Conservation (phyloP, 2,797 vertebrate species). For the Xenentodon cancila region DNA sequence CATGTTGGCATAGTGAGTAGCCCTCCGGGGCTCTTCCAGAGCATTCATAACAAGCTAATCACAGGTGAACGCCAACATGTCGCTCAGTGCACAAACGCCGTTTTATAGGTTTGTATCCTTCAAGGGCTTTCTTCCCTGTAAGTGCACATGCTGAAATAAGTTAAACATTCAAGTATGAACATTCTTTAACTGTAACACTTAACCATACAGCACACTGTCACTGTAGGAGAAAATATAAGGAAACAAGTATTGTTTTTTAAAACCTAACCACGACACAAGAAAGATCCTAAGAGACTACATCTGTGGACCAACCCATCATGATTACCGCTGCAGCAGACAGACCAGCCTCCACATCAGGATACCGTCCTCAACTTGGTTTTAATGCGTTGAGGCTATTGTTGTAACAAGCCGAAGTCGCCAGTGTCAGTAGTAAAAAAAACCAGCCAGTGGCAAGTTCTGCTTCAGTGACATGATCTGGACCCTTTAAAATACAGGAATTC, state of each 20-base stretch:
- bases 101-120: background rate
- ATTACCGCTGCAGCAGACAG: background rate
- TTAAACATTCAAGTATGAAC: slow-evolving; percentile 61
- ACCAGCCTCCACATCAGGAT: slow-evolving; percentile 4
- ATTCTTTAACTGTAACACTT: slow-evolving; percentile 47
- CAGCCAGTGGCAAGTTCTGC: background rate
- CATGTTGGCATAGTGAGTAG: slow-evolving; percentile 27
- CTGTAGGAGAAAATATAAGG: slow-evolving; percentile 8
- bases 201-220: slow-evolving; percentile 24
- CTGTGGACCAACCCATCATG: background rate
- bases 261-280: slow-evolving; percentile 11
- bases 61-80: background rate
- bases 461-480: background rate
- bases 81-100: background rate
- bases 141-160: slow-evolving; percentile 48
- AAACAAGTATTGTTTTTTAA: slow-evolving; percentile 4
- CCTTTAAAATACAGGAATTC: background rate
- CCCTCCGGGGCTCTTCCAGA: slow-evolving; percentile 12
- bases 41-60: background rate
- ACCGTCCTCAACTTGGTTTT: background rate
- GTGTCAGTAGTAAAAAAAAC: background rate
- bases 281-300: background rate
- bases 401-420: background rate
- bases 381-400: background rate
- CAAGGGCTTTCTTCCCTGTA: background rate